Base-by-base conservation (phyloP, 2,888 invertebrate genomes). In the Boloria euphrosyne region DNA sequence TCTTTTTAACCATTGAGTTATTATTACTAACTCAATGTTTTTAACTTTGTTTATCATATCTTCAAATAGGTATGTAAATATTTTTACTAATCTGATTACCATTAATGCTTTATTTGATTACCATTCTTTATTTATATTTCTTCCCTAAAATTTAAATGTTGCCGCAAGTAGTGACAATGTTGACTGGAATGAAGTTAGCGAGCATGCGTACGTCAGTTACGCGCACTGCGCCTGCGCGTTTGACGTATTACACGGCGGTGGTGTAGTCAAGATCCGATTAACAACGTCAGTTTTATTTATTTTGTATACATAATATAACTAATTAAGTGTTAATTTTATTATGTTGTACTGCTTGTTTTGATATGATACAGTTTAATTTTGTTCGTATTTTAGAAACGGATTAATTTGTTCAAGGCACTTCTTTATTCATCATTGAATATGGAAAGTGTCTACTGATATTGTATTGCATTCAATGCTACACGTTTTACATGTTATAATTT, bases 161-260 rank as follows among this genome's bases (percentile, higher is more conserved):
- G 60, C 69, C 71, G 72, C 73, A 69, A 70, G 51, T 60, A 64
- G 27, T 68, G 61, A 65, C 65, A 83, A 83, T 83, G 86, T 65
- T 44, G 17, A 68, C 53, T 65, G 62, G 76, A 69, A 79, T 87
- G 92, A 92, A 92, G 91, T 91, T 86, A 75, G 81, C 79, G 83
- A 87, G 85, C 85, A 82, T 82, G 86, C 83, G 82, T 83, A 87
- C 87, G 87, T 89, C 91, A 92, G 92, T 92, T 83, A 85, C 83
- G 84, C 85, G 90, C 89, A 84, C 85, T 86, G 92, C 91, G 92
- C 90, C 81, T 90, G 92, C 92, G 91, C 90, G 91, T 85, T 86
- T 87, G 90, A 90, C 91, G 90, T 87, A 67, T 86, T 89, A 90
- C 82, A 90, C 90, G 91, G 91, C 91, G 91, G 92, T 91, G 91